Base-by-base conservation (phyloP, 2,113 vertebrate genomes). In the Emydocephalus ijimae region DNA sequence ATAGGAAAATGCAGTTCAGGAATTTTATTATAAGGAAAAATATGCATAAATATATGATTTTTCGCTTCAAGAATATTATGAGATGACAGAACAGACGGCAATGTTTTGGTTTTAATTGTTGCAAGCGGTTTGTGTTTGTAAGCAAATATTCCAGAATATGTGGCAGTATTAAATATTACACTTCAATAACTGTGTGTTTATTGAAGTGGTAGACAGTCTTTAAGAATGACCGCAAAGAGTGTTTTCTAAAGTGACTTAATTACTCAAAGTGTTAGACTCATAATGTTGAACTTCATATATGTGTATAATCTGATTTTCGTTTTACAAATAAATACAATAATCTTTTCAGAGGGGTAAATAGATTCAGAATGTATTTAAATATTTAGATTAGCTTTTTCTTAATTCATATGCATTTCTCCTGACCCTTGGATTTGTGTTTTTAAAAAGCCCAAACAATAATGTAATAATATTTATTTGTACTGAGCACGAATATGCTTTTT, bases 401-500 rank as follows among this genome's bases (percentile, higher is more conserved):
- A 88, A 34, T 81, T 61, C 43, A 29, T 54, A 59, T 93, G 61
- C 93, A 23, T 39, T 57, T 85, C 92, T 92, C 15, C 24, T 69
- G 87, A n/a, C 3, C 54, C 55, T 39, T 20, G 69, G 34, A 21
- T 39, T 81, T 81, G 34, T 26, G 43, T 45, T n/a, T 3, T 89
- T 55, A 52, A 55, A 20, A 23, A 57, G 55, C 5, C 45, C 24
- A 29, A 89, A 94, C 29, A 94, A 43, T 0, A 0, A 0, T 5
- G 48, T 5, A 29, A 29, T 89, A 20, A 90, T 95, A 93, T 92
- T 26, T 88, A 81, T 59, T 34, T 89, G 93, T 93, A 14, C 9
- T n/a, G 59, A 21, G 23, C 56, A 94, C 64, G 23, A 55, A 24
- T 74, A 56, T 45, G 90, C n/a, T 54, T 39, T 21, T 81, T 39